Percentiles rank a stretch among this genome's conserved stretches.
Evolutionary conservation across 1,140 invertebrate genomes (phyloP).

Genomic region (Chironomus tepperi): DNA sequence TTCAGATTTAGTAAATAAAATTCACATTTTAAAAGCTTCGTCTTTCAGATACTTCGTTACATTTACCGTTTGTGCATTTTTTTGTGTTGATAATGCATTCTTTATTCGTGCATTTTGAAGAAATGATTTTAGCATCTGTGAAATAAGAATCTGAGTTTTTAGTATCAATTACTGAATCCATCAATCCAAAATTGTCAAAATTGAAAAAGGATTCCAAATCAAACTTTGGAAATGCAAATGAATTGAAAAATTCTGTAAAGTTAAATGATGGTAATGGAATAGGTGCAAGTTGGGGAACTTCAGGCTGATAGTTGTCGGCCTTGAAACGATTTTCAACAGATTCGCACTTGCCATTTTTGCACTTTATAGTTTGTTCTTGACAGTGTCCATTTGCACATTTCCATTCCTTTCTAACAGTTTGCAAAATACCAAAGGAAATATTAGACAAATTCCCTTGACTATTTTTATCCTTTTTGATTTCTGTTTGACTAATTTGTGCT

Average conservation of each 20-base stretch:
- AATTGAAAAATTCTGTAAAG: not conserved
- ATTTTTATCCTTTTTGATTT: not conserved
- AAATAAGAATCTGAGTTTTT: not conserved
- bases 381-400: not conserved
- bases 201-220: not conserved
- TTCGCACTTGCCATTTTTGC: not conserved
- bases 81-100: not conserved
- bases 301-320: constrained; percentile 6
- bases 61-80: not conserved
- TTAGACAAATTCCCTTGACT: not conserved
- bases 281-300: not conserved
- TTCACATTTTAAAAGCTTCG: not conserved
- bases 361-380: not conserved
- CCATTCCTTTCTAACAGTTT: not conserved
- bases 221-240: not conserved
- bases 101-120: not conserved
- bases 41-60: not conserved
- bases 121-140: not conserved
- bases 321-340: not conserved
- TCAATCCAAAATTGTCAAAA: not conserved
- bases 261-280: not conserved
- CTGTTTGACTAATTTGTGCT: not conserved
- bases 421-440: not conserved
- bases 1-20: too few relatives aligned
- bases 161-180: not conserved